These are phyloP conservation scores for Dione juno DNA, from an alignment of 2,888 invertebrate species.

Conservation along the genomic window DNA sequence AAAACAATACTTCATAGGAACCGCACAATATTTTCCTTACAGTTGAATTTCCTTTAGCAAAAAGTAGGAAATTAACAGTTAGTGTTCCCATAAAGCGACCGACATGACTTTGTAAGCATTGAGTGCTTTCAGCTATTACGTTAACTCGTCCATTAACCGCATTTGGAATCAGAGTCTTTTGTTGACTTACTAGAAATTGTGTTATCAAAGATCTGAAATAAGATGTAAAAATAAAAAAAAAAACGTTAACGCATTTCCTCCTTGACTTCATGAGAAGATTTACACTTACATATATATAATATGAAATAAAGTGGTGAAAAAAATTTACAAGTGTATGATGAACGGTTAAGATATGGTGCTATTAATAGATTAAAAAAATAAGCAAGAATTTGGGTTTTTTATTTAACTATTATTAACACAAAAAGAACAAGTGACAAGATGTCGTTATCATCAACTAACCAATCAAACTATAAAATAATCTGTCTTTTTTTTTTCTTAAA, in stretches of 20 bases:
- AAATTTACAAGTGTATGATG: too few species aligned
- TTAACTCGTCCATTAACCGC: conserved; percentile 79
- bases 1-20: conserved; percentile 60
- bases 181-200: conserved; percentile 67
- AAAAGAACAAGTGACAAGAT: too few species aligned
- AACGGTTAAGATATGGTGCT: too few species aligned
- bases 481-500: too few species aligned
- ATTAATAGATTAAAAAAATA: too few species aligned
- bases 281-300: too few species aligned
- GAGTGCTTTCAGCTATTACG: conserved; percentile 82
- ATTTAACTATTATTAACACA: too few species aligned
- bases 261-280: neutral
- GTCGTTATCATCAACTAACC: too few species aligned
- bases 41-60: conserved; percentile 73
- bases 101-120: conserved; percentile 80
- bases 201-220: conserved; percentile 50
- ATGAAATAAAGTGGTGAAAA: too few species aligned
- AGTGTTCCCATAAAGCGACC: conserved; percentile 76
- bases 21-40: conserved; percentile 69
- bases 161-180: conserved; percentile 67
- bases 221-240: conserved; percentile 29
- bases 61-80: conserved; percentile 80
- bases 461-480: too few species aligned
- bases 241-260: neutral
- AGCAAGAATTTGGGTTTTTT: too few species aligned